Evolutionary conservation across 1,140 invertebrate genomes (phyloP).

Genomic region (Aricia agestis): DNA sequence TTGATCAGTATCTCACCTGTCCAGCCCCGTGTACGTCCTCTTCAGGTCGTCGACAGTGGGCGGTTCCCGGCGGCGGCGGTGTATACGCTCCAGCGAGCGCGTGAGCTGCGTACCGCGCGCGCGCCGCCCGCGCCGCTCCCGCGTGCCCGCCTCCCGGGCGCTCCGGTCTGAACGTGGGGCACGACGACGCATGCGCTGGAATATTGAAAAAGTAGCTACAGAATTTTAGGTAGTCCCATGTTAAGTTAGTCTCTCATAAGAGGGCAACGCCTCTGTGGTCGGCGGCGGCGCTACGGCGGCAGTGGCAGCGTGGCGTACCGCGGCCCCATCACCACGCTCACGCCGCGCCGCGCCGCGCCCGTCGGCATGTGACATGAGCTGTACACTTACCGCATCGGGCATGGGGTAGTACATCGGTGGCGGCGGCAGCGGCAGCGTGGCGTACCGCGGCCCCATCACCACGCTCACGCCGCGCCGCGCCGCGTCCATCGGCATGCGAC

Average conservation of each 20-base stretch:
- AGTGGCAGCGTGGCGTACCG: conserved; percentile 65
- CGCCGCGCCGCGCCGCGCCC: too few relatives aligned
- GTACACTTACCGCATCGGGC: conserved; percentile 50
- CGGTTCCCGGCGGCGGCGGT: conserved; percentile 61
- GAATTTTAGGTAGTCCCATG: too few relatives aligned
- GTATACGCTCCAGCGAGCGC: conserved; percentile 69
- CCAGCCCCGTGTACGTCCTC: conserved; percentile 79
- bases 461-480: conserved; percentile 33
- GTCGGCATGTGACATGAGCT: conserved; percentile 43
- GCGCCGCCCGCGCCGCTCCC: conserved; percentile 30
- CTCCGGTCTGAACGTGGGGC: conserved; percentile 26
- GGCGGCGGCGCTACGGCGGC: conserved; percentile 49
- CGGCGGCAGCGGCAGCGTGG: conserved; percentile 59
- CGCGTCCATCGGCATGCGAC: conserved; percentile 51
- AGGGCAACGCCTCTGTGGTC: too few relatives aligned
- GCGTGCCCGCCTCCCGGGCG: conserved; percentile 29
- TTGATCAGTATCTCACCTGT: conserved; percentile 72
- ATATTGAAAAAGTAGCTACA: background rate
- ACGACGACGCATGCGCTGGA: conserved; percentile 47
- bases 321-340: conserved; percentile 45
- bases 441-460: conserved; percentile 57
- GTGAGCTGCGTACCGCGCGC: conserved; percentile 52
- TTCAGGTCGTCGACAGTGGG: conserved; percentile 74
- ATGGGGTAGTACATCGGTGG: conserved; percentile 54
- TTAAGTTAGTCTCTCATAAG: too few relatives aligned